Base-by-base conservation (phyloP, 2,797 vertebrate genomes). In the Notoglanidium macrostoma region DNA sequence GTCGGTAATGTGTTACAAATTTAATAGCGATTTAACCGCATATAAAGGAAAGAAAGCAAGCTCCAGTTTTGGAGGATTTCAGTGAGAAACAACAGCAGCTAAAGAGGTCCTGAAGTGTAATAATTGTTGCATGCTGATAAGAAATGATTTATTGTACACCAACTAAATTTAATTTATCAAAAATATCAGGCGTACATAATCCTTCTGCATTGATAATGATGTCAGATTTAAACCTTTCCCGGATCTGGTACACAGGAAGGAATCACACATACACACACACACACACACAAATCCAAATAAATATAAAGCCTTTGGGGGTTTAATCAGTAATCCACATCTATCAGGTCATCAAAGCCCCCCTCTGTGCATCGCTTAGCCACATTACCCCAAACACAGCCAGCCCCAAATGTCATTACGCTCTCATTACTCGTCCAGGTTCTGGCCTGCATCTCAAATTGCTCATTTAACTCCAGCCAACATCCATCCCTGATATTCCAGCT, bases 391-490 rank as follows among this genome's bases (percentile, higher is more conserved):
- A 88, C 89, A 86, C 84, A 23, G 74, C 93, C 94, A 93, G 91
- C 92, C 89, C 95, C 94, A 94, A 96, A 94, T 95, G 92, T 94
- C 94, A 96, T 96, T 97, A 96, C 91, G 93, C 88, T 93, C 95
- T 95, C 93, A 97, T 97, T 96, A 97, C 92, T 93, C 93, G 89
- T 90, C 90, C 78, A 86, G 94, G 92, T 94, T 85, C 85, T 90
- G 92, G 92, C 83, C 92, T 92, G 96, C 95, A 96, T 96, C 93
- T 92, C 92, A 96, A 96, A 94, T 91, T 91, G 74, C 91, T 94
- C 92, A 96, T 96, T 96, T 95, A 94, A 92, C 91, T 88, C 91
- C 92, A 91, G 90, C 89, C 93, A 91, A 90, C 94, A 91, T 95
- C 95, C 95, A 95, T 26, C 11, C 80, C 83, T 89, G 77, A 91